Conservation (phyloP, 2,797 vertebrate genomes). For the Okamejei kenojei region DNA sequence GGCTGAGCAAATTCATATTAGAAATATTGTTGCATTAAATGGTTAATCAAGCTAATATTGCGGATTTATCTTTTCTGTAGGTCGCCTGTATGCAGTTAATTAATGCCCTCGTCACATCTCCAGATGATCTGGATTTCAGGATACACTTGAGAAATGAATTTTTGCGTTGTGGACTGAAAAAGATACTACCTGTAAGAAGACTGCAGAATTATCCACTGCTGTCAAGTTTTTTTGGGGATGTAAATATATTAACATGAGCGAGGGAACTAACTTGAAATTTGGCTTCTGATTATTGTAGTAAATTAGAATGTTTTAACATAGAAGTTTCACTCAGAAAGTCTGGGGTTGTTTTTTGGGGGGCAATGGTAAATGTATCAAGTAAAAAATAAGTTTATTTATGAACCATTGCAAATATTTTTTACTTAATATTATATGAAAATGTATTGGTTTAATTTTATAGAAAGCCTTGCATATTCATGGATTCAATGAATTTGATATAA, state of each 20-base stretch:
- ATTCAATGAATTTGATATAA: background rate
- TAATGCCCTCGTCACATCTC: conserved; percentile 90
- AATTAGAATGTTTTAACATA: background rate
- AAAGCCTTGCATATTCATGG: background rate
- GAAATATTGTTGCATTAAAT: background rate
- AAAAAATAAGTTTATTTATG: background rate
- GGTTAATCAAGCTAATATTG: background rate
- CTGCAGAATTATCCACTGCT: no score
- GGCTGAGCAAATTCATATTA: background rate
- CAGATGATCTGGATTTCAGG: conserved; percentile 94
- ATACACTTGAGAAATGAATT: conserved; percentile 97
- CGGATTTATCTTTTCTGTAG: conserved; percentile 51
- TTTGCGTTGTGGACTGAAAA: conserved; percentile 84
- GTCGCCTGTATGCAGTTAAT: conserved; percentile 97
- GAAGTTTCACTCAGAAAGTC: background rate
- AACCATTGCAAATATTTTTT: background rate
- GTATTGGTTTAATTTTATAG: background rate
- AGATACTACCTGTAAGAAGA: conserved; percentile 82
- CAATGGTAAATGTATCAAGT: background rate
- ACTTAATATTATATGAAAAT: background rate
- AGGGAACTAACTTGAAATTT: background rate
- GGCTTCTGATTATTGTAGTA: background rate
- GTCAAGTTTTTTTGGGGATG: background rate
- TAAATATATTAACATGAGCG: background rate
- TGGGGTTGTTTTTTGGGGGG: background rate